Evolutionary conservation across 2,797 vertebrate genomes (phyloP).

Genomic region (Phataginus tetradactyla): DNA sequence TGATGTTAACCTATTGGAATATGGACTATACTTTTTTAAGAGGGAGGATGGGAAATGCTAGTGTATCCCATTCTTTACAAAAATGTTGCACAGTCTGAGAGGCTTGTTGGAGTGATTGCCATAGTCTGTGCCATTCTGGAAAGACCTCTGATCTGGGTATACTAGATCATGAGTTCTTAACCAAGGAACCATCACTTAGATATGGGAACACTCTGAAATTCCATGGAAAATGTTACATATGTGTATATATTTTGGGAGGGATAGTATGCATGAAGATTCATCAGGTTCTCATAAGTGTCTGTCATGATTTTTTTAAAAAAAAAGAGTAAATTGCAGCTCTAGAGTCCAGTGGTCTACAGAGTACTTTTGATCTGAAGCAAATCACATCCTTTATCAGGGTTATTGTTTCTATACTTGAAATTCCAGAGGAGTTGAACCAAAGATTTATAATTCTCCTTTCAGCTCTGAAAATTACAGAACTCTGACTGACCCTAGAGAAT

Average conservation of each 20-base stretch:
- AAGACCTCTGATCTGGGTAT: background rate
- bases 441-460: constrained; percentile 30
- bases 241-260: background rate
- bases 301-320: background rate
- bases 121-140: background rate
- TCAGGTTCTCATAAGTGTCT: background rate
- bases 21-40: constrained; percentile 6
- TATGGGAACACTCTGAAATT: background rate
- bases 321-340: background rate
- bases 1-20: background rate
- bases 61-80: background rate
- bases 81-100: background rate
- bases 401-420: constrained; percentile 31
- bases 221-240: background rate
- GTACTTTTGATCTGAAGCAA: constrained; percentile 8
- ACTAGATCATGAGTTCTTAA: background rate
- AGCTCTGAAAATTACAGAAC: constrained; percentile 36
- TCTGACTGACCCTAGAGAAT: constrained; percentile 33
- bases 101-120: background rate
- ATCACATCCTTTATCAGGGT: background rate
- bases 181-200: background rate
- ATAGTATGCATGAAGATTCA: background rate
- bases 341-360: background rate
- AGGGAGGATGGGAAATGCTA: background rate
- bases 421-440: background rate